Conservation (phyloP, 2,113 vertebrate genomes). For the Hippocampus abdominalis region DNA sequence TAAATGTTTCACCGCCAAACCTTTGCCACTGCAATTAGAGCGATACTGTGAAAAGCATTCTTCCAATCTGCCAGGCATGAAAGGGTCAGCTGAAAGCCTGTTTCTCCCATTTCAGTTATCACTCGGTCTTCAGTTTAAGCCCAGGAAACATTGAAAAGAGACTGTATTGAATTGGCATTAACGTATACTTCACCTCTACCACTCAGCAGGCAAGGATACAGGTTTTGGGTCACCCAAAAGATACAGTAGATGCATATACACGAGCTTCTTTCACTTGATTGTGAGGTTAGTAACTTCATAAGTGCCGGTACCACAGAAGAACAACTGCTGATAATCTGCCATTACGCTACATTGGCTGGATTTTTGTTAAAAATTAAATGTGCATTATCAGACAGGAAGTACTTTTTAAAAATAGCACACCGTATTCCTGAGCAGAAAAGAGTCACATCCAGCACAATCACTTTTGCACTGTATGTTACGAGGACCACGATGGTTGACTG, state of each 20-base stretch:
- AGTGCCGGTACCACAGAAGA: slow-evolving; percentile 40
- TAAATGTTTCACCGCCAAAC: slow-evolving; percentile 27
- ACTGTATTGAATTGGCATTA: slow-evolving; percentile 20
- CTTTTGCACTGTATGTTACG: background rate
- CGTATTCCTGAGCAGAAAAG: background rate
- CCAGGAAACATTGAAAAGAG: slow-evolving; percentile 18
- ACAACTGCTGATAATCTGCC: background rate
- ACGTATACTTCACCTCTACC: background rate
- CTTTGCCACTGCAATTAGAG: slow-evolving; percentile 13
- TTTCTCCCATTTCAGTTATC: slow-evolving; percentile 19
- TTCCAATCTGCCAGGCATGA: slow-evolving; percentile 12
- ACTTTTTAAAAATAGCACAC: background rate
- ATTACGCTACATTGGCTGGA: background rate
- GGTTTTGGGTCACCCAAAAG: no score
- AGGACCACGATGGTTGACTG: no score
- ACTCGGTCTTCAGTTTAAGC: slow-evolving; percentile 16
- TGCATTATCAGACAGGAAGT: background rate
- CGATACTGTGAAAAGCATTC: background rate
- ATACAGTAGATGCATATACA: slow-evolving; percentile 24
- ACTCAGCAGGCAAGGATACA: background rate
- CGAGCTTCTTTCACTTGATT: slow-evolving; percentile 50
- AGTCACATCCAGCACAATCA: background rate
- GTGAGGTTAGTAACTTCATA: slow-evolving; percentile 50
- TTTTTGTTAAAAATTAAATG: background rate
- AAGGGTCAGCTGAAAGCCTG: slow-evolving; percentile 28